Base-by-base conservation (phyloP, 2,888 invertebrate species). In the Deroplatys truncata region DNA sequence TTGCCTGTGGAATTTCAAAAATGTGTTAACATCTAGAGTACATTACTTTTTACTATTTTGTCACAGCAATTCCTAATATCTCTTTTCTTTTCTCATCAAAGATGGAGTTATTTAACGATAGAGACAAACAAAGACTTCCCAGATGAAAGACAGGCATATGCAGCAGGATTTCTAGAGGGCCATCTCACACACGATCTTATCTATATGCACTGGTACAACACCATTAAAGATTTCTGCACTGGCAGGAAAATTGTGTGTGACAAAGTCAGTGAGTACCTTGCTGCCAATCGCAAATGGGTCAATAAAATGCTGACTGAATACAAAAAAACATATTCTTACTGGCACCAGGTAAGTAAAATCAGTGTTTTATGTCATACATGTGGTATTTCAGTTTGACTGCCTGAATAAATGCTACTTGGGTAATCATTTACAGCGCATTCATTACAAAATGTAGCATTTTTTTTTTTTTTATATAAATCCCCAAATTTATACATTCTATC, bases 101-200 rank as follows among this genome's bases (percentile, higher is more conserved):
- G 96, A 35, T 96, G 96, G 96, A 94, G 95, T 9, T 95, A 94
- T 91, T 92, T 96, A 85, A 95, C 96, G 92, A 92, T 96, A 9
- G 93, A 94, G 90, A 95, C 96, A 0, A 94, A 94, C 85, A 91
- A 91, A 0, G 92, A 92, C 20, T 93, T 92, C 89, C 92, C 93
- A 4, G 95, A 96, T 93, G 94, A 94, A 89, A 92, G 94, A 91
- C 96, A 96, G 92, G 96, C 96, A 0, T 96, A 95, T 92, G 94
- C 95, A 0, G 96, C 96, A 0, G 96, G 96, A 1, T 94, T 94
- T 91, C 94, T 95, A 3, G 96, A 96, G 92, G 96, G 96, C 0
- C 94, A 92, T 91, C 93, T 96, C 84, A 96, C 96, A 0, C 92
- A 93, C 82, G 94, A 95, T 86, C 93, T 96, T 20, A 95, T 96